Conservation (phyloP, 2,113 vertebrate genomes). For the Sialia sialis region DNA sequence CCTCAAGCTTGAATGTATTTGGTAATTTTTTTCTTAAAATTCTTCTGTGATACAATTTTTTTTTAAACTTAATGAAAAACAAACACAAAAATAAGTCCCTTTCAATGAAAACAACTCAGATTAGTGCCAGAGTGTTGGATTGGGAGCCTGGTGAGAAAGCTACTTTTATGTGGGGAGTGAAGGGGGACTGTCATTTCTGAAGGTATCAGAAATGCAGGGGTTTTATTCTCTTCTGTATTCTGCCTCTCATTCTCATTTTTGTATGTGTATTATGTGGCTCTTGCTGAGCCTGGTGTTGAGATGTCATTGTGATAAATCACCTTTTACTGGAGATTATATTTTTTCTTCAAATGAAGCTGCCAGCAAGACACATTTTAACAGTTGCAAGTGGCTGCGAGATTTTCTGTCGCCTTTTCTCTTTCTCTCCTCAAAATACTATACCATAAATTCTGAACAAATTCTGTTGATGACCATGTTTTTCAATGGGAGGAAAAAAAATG, state of each 20-base stretch:
- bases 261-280: conserved; percentile 12
- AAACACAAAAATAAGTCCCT: background rate
- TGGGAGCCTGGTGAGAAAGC: background rate
- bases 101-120: background rate
- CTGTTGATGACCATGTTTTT: background rate
- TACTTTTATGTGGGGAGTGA: background rate
- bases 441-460: background rate
- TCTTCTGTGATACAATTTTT: background rate
- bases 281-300: conserved; percentile 3
- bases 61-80: background rate
- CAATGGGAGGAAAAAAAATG: background rate
- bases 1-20: background rate
- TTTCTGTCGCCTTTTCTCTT: background rate
- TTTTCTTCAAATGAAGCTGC: conserved; percentile 45
- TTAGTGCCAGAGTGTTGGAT: background rate
- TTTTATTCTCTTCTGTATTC: conserved; percentile 5
- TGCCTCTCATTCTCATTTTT: background rate
- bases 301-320: conserved; percentile 33
- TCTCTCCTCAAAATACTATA: background rate
- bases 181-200: background rate
- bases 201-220: background rate
- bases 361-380: conserved; percentile 4
- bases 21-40: background rate
- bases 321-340: conserved; percentile 10
- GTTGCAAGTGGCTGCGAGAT: background rate